Base-by-base conservation (phyloP, 2,797 vertebrate genomes). In the Clarias pachynema region DNA sequence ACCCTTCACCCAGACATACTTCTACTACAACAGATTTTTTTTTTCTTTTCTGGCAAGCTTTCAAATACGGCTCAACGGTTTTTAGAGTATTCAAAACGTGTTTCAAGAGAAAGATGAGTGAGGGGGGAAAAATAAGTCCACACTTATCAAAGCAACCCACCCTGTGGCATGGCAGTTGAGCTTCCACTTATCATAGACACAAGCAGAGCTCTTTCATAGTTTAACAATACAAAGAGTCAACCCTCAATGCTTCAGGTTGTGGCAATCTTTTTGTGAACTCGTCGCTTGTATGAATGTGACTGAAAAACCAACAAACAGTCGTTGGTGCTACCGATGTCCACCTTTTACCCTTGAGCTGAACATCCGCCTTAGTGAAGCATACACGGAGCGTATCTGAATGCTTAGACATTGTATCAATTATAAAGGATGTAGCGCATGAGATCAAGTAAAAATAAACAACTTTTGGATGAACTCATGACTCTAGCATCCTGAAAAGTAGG, bases 61-160 rank as follows among this genome's bases (percentile, higher is more conserved):
- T 84, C 82, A 87, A 72, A 56, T 63, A 81, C 37, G 34, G 82
- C 70, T 74, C 86, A 87, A 87, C 86, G 86, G 86, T 87, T 79
- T 74, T 84, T 84, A 18, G 53, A 86, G 59, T 29, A 56, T 86
- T 83, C 20, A 75, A 84, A 86, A 66, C 77, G 15, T 74, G 81
- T 80, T 80, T 68, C 75, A 57, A 79, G 75, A 86, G 82, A 86
- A 84, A 80, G 75, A 31, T 60, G n/a, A 34, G 57, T 69, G 82
- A 37, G 44, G 72, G 62, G 49, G 49, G 66, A n/a, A 66, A 62
- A 65, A 29, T 69, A 75, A 37, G 40, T 49, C 79, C 31, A 77
- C 12, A 53, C 77, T 83, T 81, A 77, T 84, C 77, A 84, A 81
- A 68, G 77, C 34, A 65, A 83, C 79, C 79, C 79, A 72, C 65